Percentiles rank a stretch among this genome's conserved stretches.
These are phyloP conservation scores for Clarias gariepinus DNA, from an alignment of 2,113 vertebrate species.

Conservation along the genomic window DNA sequence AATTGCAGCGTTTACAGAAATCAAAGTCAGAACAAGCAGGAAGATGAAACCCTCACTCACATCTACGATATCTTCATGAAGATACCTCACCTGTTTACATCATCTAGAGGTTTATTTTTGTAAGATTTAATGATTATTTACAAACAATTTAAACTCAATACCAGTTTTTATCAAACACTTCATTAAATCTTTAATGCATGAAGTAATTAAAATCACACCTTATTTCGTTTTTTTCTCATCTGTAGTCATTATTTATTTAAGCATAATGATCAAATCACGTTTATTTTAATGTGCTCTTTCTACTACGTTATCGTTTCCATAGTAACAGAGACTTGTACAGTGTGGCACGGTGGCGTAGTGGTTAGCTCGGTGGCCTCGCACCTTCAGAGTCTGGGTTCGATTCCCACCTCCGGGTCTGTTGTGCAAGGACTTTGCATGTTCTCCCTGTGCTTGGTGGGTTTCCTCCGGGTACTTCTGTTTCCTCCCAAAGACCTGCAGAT, in stretches of 20 bases:
- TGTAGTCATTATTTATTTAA: background rate
- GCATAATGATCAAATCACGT: background rate
- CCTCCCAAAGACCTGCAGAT: too few relatives aligned
- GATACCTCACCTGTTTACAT: background rate
- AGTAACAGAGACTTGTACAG: background rate
- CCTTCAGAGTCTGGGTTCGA: too few relatives aligned
- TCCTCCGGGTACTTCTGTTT: too few relatives aligned
- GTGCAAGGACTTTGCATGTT: too few relatives aligned
- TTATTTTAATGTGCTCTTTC: background rate
- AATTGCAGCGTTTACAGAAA: conserved; percentile 2
- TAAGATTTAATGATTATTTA: too few relatives aligned
- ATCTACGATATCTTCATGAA: background rate
- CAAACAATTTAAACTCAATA: background rate
- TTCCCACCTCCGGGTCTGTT: too few relatives aligned
- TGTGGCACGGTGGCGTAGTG: background rate
- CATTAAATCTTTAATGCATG: background rate
- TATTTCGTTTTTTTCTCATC: background rate
- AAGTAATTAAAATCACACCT: background rate
- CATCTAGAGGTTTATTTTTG: background rate
- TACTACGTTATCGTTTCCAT: background rate
- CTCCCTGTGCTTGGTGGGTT: too few relatives aligned
- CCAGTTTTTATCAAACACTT: background rate
- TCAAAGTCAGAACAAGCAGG: background rate
- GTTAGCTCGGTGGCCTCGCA: too few relatives aligned
- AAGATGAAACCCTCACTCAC: background rate